Percentiles rank a stretch among this genome's conserved stretches.
phyloP scores from a whole-genome alignment of 2,888 invertebrate species.

The Microdon myrmicae region DNA sequence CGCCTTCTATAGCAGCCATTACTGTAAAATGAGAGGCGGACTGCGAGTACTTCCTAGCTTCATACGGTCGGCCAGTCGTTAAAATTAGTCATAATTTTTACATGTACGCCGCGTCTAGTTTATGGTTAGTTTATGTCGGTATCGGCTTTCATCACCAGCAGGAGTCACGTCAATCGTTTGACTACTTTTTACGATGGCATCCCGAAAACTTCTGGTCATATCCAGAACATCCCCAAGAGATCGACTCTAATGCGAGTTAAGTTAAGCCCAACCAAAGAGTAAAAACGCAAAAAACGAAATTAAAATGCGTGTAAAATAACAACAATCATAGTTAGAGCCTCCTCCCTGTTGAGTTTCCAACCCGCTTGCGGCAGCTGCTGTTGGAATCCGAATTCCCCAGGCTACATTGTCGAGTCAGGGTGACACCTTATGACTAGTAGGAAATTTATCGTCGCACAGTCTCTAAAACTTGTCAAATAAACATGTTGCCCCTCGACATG shows the following conservation, averaged over 20 bases:
- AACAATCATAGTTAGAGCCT: conserved; percentile 13
- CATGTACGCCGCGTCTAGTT: conserved; percentile 29
- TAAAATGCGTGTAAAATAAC: too few relatives aligned
- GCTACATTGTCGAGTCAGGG: conserved; percentile 5
- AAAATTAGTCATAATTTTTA: conserved; percentile 32
- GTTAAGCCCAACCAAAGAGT: too few relatives aligned
- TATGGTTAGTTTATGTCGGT: conserved; percentile 31
- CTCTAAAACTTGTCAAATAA: conserved; percentile 57
- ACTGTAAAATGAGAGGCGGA: too few relatives aligned
- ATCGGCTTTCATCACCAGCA: conserved; percentile 14
- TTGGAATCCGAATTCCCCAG: conserved; percentile 11
- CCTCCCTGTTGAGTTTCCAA: too few relatives aligned
- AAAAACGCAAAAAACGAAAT: conserved; percentile 6
- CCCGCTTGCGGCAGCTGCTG: conserved; percentile 21
- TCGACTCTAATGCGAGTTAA: too few relatives aligned
- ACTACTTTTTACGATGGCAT: conserved; percentile 42
- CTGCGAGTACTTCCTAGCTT: conserved; percentile 15
- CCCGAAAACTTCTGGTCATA: conserved; percentile 44
- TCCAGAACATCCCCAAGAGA: conserved; percentile 24
- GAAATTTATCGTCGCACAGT: conserved; percentile 53
- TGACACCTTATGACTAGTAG: conserved; percentile 40
- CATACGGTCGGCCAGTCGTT: conserved; percentile 32
- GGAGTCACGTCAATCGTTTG: conserved; percentile 30
- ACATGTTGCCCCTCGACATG: conserved; percentile 41
- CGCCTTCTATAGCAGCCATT: too few relatives aligned